These are phyloP conservation scores for Momotus momota DNA, from an alignment of 2,797 vertebrate genomes.

Conservation along the genomic window DNA sequence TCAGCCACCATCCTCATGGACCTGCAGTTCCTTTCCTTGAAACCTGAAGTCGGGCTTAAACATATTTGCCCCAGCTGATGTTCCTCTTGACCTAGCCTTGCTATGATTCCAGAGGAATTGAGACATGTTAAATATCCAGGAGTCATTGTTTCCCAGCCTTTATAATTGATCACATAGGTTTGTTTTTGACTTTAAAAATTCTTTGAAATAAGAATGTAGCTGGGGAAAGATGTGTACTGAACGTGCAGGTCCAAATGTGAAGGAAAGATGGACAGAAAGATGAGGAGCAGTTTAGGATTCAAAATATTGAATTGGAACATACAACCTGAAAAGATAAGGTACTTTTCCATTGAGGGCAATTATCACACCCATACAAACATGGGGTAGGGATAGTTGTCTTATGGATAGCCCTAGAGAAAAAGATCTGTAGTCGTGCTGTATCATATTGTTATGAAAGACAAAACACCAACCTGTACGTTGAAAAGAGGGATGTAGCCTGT, in stretches of 20 bases:
- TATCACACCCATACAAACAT: not conserved
- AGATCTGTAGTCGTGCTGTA: not conserved
- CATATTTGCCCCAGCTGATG: not conserved
- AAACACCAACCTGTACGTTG: rapidly evolving
- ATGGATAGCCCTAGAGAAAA: not conserved
- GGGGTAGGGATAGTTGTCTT: not conserved
- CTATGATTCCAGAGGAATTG: slow-evolving; percentile 55
- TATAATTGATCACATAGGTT: not conserved
- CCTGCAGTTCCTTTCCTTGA: slow-evolving; percentile 27
- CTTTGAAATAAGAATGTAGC: not conserved
- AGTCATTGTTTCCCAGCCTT: not conserved
- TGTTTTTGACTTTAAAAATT: not conserved
- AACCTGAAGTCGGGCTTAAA: slow-evolving; percentile 27
- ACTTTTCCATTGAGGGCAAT: not conserved
- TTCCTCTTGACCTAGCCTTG: not conserved
- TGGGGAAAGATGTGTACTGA: not conserved
- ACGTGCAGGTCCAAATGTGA: not conserved
- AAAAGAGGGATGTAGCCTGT: not conserved
- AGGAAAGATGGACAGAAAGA: not conserved
- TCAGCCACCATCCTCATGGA: not conserved
- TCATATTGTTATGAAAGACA: not conserved
- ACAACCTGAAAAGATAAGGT: not conserved
- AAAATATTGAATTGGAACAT: not conserved
- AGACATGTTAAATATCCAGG: not conserved
- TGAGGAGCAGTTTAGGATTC: not conserved